A percentile compares a stretch with the other conserved stretches of the same genome.
Evolutionary conservation across 2,113 vertebrate genomes (phyloP).

Genomic region (Cercopithecus mona): DNA sequence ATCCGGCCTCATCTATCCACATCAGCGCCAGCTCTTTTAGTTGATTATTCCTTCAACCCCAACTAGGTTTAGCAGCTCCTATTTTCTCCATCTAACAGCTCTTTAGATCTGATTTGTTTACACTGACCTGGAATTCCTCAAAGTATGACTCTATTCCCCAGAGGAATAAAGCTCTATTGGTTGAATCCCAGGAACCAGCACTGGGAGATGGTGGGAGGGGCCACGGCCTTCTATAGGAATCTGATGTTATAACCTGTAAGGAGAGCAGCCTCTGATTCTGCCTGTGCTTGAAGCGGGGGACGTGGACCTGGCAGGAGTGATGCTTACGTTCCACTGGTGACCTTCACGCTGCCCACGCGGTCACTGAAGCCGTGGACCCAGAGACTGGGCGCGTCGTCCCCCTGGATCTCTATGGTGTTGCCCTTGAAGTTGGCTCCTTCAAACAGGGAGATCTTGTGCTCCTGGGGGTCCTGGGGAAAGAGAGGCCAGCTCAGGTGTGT

Average conservation of each 20-base stretch:
- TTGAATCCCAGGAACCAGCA: not conserved
- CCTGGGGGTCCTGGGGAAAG: slow-evolving; percentile 88
- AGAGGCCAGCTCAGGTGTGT: not conserved
- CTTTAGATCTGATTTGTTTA: not conserved
- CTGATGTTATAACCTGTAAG: not conserved
- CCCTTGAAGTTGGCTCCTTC: slow-evolving; percentile 96
- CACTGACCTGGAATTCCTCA: not conserved
- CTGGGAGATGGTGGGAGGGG: not conserved
- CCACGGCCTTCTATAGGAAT: rapidly evolving
- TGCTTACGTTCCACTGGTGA: slow-evolving; percentile 93
- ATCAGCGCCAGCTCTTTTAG: not conserved
- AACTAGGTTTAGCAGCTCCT: not conserved
- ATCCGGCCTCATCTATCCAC: too few species aligned
- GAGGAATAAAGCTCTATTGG: not conserved
- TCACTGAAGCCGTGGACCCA: slow-evolving; percentile 96
- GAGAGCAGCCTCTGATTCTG: not conserved
- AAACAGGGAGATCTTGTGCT: slow-evolving; percentile 95
- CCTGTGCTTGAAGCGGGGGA: not conserved
- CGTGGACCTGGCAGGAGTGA: rapidly evolving
- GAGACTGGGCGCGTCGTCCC: slow-evolving; percentile 94
- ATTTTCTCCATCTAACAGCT: not conserved
- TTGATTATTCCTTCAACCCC: not conserved
- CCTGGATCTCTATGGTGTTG: slow-evolving; percentile 97
- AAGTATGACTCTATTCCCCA: not conserved
- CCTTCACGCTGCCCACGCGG: slow-evolving; percentile 95